Conservation (phyloP, 2,797 vertebrate species). For the Etheostoma perlongum region DNA sequence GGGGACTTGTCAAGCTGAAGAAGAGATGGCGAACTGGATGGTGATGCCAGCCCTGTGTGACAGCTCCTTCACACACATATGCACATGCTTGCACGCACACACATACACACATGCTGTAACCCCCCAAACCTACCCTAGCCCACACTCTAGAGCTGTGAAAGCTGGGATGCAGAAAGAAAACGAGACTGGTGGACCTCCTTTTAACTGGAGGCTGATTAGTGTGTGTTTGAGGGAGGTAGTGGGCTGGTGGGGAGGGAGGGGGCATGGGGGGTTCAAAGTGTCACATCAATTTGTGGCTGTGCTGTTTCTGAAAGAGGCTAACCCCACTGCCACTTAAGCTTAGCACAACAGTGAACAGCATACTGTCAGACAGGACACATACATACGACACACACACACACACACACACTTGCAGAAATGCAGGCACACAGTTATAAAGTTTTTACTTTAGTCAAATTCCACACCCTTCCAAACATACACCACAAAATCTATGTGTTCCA, state of each 20-base stretch:
- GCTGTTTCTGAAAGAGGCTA: conserved; percentile 84
- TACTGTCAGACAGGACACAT: conserved; percentile 71
- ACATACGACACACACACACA: conserved; percentile 24
- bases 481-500: not conserved
- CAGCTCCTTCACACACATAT: conserved; percentile 77
- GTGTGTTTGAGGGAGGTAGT: conserved; percentile 27
- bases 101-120: conserved; percentile 43
- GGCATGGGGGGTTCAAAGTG: conserved; percentile 72
- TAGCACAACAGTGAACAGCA: conserved; percentile 70
- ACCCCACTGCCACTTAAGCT: conserved; percentile 82
- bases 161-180: conserved; percentile 72
- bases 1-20: conserved; percentile 81
- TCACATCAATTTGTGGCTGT: conserved; percentile 82
- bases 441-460: not conserved
- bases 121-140: conserved; percentile 66
- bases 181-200: conserved; percentile 74
- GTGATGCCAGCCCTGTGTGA: conserved; percentile 79
- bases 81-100: conserved; percentile 46
- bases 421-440: conserved; percentile 1
- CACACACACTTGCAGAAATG: conserved; percentile 25
- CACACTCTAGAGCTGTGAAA: conserved; percentile 78
- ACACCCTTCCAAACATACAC: not conserved
- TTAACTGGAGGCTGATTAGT: conserved; percentile 70
- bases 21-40: conserved; percentile 79
- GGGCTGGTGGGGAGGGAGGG: conserved; percentile 33